Percentiles rank a stretch among this genome's conserved stretches.
Conservation (phyloP, 1,140 invertebrate species). For the Gryllus bimaculatus region DNA sequence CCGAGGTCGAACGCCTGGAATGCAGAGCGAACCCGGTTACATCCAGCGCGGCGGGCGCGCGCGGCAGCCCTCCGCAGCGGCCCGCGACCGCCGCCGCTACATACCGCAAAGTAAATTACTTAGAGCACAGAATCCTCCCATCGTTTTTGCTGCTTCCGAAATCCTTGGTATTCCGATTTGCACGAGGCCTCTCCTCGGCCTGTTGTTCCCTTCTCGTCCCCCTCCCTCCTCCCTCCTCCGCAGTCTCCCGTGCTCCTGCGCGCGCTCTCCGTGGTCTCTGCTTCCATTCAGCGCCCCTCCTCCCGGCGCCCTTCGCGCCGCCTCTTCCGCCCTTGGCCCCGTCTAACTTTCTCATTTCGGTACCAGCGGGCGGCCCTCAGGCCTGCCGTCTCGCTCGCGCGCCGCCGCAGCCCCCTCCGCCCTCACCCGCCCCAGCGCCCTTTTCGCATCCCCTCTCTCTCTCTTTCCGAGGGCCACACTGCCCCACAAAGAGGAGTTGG, state of each 20-base stretch:
- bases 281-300: too few relatives aligned
- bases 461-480: background rate
- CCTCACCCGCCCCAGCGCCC: too few relatives aligned
- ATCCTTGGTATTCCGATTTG: slow-evolving; percentile 1
- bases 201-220: background rate
- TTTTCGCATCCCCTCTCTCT: too few relatives aligned
- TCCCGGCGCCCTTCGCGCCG: too few relatives aligned
- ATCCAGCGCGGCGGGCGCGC: too few relatives aligned
- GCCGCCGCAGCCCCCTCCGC: too few relatives aligned
- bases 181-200: background rate
- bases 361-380: background rate
- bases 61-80: too few relatives aligned
- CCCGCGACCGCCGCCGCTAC: background rate
- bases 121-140: background rate
- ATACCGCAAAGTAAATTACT: slow-evolving; percentile 5
- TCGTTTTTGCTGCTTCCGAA: background rate
- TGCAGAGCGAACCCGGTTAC: background rate
- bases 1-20: background rate
- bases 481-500: background rate
- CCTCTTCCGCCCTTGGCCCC: background rate
- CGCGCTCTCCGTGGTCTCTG: too few relatives aligned
- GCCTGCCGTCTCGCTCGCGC: background rate
- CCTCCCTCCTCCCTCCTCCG: background rate
- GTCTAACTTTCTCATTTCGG: background rate
- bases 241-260: too few relatives aligned